phyloP scores from a whole-genome alignment of 1,140 invertebrate genomes.

The Adoxophyes honmai region DNA sequence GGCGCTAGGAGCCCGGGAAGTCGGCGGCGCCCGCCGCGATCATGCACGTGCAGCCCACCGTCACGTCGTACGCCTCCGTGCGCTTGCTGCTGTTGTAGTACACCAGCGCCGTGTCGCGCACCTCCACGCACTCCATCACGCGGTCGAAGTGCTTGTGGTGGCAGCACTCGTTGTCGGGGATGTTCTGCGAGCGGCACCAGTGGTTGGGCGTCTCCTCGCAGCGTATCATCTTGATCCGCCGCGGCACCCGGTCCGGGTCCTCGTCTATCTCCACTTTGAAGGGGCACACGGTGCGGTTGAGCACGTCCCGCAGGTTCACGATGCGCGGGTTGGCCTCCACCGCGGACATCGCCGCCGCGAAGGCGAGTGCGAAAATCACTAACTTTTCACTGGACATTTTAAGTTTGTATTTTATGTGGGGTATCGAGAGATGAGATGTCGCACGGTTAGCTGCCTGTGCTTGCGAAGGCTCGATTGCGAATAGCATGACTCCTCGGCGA shows the following conservation, averaged over 20 bases:
- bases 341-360: conserved; percentile 16
- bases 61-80: conserved; percentile 32
- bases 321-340: conserved; percentile 17
- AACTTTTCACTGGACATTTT: conserved; percentile 20
- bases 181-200: conserved; percentile 39
- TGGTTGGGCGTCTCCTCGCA: conserved; percentile 38
- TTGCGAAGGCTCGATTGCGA: not conserved
- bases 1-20: conserved; percentile 16
- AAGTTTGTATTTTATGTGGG: not conserved
- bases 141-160: conserved; percentile 32
- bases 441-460: not conserved
- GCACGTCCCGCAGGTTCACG: conserved; percentile 35
- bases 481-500: not conserved
- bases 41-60: conserved; percentile 60
- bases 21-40: conserved; percentile 25
- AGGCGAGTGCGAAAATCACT: conserved; percentile 14
- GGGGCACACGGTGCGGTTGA: conserved; percentile 57
- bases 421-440: not conserved
- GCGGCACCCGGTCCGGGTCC: conserved; percentile 45
- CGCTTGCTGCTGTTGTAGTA: conserved; percentile 29
- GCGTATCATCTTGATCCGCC: conserved; percentile 51
- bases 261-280: conserved; percentile 43
- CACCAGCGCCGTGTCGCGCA: conserved; percentile 53
- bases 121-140: conserved; percentile 51
- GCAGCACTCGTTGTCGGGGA: conserved; percentile 48